phyloP scores from a whole-genome alignment of 2,888 invertebrate genomes.

The Pollenia amentaria region DNA sequence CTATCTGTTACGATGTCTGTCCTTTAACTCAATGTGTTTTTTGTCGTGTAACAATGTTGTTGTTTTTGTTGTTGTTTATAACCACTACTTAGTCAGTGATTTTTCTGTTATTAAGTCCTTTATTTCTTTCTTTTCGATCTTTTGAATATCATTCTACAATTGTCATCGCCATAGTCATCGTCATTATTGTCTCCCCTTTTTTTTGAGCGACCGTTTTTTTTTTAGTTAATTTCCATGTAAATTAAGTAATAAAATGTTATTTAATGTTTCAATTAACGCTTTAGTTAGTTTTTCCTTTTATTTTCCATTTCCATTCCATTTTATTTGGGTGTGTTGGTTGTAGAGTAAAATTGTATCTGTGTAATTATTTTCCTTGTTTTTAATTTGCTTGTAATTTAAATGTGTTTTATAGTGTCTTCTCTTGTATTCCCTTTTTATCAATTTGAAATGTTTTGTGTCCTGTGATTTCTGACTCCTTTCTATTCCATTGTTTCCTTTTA shows the following conservation, averaged over 20 bases:
- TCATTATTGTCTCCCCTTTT: constrained; percentile 39
- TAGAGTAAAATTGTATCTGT: background rate
- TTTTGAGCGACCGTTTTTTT: constrained; percentile 63
- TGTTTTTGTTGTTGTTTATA: constrained; percentile 43
- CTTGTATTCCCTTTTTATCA: constrained; percentile 8
- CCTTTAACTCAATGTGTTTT: constrained; percentile 48
- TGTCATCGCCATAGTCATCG: constrained; percentile 58
- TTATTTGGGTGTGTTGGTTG: background rate
- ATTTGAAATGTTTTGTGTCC: background rate
- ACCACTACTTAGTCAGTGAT: constrained; percentile 73
- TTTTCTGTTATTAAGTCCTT: constrained; percentile 63
- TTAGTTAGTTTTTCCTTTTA: constrained; percentile 60
- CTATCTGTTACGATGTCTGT: background rate
- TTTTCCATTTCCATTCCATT: constrained; percentile 14
- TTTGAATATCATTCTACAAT: constrained; percentile 48
- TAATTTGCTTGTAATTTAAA: constrained; percentile 72
- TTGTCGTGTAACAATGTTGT: constrained; percentile 13
- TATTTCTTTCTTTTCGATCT: constrained; percentile 4
- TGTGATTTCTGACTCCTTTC: constrained; percentile 40
- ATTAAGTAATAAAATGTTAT: constrained; percentile 83
- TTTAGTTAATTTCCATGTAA: constrained; percentile 83
- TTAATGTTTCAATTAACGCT: constrained; percentile 84
- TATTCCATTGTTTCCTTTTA: background rate
- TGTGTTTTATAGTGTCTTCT: constrained; percentile 57
- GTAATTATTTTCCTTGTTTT: constrained; percentile 60